A percentile compares a stretch with the other conserved stretches of the same genome.
Conservation (phyloP, 2,888 invertebrate genomes). For the Cancer borealis region DNA sequence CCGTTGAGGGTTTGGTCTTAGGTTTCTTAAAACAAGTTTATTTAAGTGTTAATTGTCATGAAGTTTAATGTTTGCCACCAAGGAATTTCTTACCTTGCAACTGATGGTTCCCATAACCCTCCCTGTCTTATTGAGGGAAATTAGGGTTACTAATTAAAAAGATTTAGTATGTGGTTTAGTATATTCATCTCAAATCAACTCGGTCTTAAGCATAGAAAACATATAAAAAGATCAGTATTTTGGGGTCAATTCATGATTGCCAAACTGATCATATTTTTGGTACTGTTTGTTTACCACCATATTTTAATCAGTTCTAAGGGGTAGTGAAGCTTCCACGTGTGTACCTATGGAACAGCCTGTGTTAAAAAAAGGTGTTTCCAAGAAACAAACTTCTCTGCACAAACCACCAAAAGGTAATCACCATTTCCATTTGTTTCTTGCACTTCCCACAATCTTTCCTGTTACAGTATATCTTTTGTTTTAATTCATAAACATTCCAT, state of each 20-base stretch:
- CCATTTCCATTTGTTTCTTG: conserved; percentile 7
- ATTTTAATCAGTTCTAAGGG: conserved; percentile 29
- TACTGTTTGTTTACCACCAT: neutral
- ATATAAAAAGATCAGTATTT: neutral
- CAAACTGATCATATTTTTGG: neutral
- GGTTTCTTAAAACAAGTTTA: neutral
- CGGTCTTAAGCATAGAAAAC: neutral
- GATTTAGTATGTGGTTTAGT: neutral
- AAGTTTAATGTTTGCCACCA: neutral
- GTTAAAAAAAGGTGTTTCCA: neutral
- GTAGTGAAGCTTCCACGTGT: conserved; percentile 22
- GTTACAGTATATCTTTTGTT: neutral
- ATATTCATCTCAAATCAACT: neutral
- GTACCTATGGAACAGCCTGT: conserved; percentile 21
- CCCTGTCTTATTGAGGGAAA: neutral
- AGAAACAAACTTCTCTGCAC: conserved; percentile 12
- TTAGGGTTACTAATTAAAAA: neutral
- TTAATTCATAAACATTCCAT: conserved; percentile 25
- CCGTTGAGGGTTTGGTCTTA: neutral
- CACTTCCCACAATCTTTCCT: neutral
- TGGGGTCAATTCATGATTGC: neutral
- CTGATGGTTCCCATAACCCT: neutral
- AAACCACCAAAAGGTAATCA: conserved; percentile 31
- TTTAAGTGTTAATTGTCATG: neutral
- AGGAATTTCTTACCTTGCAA: neutral